A percentile compares a stretch with the other conserved stretches of the same genome.
Conservation (phyloP, 2,888 invertebrate genomes). For the Macrostomum cliftonense region DNA sequence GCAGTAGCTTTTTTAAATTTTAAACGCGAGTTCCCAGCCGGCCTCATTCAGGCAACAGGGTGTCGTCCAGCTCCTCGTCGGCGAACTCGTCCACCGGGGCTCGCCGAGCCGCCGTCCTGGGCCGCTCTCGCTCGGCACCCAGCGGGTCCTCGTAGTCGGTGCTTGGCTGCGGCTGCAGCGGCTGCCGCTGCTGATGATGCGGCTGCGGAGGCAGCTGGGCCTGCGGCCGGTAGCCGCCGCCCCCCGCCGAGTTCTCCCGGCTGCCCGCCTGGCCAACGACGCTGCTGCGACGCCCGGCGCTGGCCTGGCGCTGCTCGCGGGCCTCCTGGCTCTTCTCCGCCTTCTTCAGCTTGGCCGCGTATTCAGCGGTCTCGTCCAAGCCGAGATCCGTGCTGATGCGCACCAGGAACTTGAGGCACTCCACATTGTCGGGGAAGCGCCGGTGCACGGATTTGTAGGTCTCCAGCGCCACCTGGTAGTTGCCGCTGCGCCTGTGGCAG, state of each 20-base stretch:
- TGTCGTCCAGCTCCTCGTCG: constrained; percentile 55
- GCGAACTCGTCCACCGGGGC: constrained; percentile 48
- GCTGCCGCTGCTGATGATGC: too few relatives aligned
- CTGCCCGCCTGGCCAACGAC: background rate
- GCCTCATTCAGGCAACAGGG: constrained; percentile 49
- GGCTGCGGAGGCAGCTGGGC: constrained; percentile 14
- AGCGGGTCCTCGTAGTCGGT: constrained; percentile 38
- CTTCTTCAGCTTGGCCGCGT: constrained; percentile 62
- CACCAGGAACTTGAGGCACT: constrained; percentile 74
- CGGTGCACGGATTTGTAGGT: constrained; percentile 66
- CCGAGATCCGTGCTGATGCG: constrained; percentile 71
- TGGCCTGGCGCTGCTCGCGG: constrained; percentile 26
- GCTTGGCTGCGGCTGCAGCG: too few relatives aligned
- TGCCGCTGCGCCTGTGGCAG: constrained; percentile 61
- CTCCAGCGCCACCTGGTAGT: constrained; percentile 60
- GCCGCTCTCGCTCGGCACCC: constrained; percentile 37
- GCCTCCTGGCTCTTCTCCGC: constrained; percentile 42
- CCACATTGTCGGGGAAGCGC: constrained; percentile 78
- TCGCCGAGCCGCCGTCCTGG: constrained; percentile 36
- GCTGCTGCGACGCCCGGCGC: constrained; percentile 4
- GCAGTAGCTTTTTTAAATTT: background rate
- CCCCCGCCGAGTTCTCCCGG: background rate
- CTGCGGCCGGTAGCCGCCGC: too few relatives aligned
- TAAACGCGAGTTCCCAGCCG: background rate
- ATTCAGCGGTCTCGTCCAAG: constrained; percentile 66